Evolutionary conservation across 2,113 vertebrate species (phyloP), one percentile per base, ranked within the genome.

Genomic region (Paratilapia polleni): DNA sequence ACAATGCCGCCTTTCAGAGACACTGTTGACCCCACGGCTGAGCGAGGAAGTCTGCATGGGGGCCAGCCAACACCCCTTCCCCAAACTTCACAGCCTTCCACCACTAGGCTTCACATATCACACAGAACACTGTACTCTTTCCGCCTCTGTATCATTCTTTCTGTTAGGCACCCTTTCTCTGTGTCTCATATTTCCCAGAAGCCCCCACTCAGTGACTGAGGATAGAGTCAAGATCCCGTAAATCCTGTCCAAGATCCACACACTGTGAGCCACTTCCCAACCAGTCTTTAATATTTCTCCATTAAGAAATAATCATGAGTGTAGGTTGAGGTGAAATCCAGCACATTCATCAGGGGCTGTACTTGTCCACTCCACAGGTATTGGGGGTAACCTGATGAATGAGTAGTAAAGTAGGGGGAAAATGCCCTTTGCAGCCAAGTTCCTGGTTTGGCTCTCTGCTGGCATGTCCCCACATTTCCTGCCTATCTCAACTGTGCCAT

Each of bases 1-100:
- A 96, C 93, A 94, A 95, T 94, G 93, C 84, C 34, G 92, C 90
- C 95, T 95, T 96, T 95, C 92, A 95, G 92, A 93, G 86, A 91
- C 87, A 68, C 84, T 75, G 87, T 90, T 89, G 88, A 94, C 93
- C 93, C 92, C 93, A 89, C 58, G 61, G 89, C 88, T 54, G 84
- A 90, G 94, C 89, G 58, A 93, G 91, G 93, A 95, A 94, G 93
- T 94, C 95, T 92, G 84, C 92, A 93, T 94, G 91, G 92, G 90
- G 92, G 93, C 93, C 88, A 80, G 93, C 86, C 93, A 91, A 95
- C 93, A 95, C 94, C 92, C 92, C 85, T 92, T 94, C 77, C 94
- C 88, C 91, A 95, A 94, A 95, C 95, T 95, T 95, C 93, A 94
- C 94, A 94, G 91, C 84, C 83, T 75, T 87, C 90, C 83, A 80